These are phyloP conservation scores for Chionodraco myersi DNA, from an alignment of 2,113 vertebrate genomes.

Conservation along the genomic window DNA sequence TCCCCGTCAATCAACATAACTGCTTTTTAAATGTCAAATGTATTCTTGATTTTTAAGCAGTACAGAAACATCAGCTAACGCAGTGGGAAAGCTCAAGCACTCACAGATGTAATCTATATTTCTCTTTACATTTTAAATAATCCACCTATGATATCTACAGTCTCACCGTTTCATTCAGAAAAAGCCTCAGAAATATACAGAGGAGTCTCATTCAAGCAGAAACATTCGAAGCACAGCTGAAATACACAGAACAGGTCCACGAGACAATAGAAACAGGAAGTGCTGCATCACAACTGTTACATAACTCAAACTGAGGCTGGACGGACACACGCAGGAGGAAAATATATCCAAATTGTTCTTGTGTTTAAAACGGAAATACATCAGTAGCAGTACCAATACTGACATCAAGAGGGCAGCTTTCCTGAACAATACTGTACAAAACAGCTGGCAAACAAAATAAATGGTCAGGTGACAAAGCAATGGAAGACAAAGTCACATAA, in stretches of 20 bases:
- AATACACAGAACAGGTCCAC: slow-evolving; percentile 13
- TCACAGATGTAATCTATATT: background rate
- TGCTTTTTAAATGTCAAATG: background rate
- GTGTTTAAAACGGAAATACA: background rate
- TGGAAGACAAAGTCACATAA: no score
- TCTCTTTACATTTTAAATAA: background rate
- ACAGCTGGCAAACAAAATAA: no score
- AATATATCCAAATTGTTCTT: background rate
- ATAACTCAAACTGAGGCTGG: background rate
- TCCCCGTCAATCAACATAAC: background rate
- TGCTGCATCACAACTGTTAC: background rate
- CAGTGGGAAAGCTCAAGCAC: background rate
- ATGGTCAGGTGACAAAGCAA: background rate
- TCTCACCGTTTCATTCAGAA: background rate
- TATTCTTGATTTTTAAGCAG: no score
- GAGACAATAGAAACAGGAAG: background rate
- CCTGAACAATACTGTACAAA: background rate
- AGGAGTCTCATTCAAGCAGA: background rate
- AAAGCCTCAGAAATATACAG: background rate
- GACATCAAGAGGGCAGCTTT: slow-evolving; percentile 15
- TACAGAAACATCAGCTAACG: no score
- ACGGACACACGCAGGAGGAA: background rate
- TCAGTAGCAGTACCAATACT: slow-evolving; percentile 9
- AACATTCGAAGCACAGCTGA: slow-evolving; percentile 13
- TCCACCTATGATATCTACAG: slow-evolving; percentile 1